A percentile compares a stretch with the other conserved stretches of the same genome.
Conservation (phyloP, 2,888 invertebrate genomes). For the Clunio marinus region DNA sequence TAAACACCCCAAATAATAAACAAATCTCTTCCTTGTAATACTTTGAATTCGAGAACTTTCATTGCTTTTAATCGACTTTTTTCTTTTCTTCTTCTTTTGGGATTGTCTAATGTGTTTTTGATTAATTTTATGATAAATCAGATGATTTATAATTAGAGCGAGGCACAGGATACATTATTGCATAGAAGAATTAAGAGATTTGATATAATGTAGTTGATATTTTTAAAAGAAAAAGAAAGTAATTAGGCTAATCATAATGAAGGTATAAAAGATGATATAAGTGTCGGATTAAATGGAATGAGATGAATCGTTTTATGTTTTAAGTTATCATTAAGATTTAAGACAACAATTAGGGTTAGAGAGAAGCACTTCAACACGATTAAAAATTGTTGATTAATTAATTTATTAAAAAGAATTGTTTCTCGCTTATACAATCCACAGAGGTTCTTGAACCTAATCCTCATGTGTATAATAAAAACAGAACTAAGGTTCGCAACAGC, state of each 20-base stretch:
- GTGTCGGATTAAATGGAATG: too few species aligned
- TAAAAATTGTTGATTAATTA: too few species aligned
- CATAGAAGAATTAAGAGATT: not conserved
- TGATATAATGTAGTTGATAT: too few species aligned
- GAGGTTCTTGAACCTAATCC: too few species aligned
- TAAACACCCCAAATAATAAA: conserved; percentile 38
- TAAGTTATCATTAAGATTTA: too few species aligned
- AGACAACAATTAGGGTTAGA: not conserved
- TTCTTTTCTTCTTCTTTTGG: conserved; percentile 15
- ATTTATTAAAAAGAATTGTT: too few species aligned
- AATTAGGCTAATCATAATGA: not conserved
- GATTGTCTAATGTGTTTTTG: conserved; percentile 8
- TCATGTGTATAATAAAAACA: too few species aligned
- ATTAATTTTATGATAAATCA: not conserved
- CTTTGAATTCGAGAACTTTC: conserved; percentile 9
- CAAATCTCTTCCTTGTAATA: conserved; percentile 22
- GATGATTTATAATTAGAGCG: not conserved
- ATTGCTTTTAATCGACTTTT: conserved; percentile 8
- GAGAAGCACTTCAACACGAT: not conserved
- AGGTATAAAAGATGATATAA: too few species aligned
- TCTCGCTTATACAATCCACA: too few species aligned
- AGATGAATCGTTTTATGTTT: too few species aligned
- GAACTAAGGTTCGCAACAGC: not conserved
- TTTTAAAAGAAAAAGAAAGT: conserved; percentile 1
- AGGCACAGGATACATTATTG: not conserved